Conservation (phyloP, 2,797 vertebrate genomes). For the Pipistrellus kuhlii region DNA sequence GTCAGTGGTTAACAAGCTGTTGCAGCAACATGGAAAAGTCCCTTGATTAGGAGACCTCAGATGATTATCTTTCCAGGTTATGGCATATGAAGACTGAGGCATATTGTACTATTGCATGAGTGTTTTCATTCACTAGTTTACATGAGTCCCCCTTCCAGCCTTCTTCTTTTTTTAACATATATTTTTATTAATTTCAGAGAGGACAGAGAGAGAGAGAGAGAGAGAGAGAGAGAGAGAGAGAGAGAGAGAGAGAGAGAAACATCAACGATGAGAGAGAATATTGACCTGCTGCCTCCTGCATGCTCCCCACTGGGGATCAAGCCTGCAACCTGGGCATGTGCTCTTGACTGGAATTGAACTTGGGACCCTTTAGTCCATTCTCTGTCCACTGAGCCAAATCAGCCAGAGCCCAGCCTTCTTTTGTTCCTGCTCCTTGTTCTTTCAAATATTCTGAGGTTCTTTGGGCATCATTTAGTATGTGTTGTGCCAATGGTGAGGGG, state of each 20-base stretch:
- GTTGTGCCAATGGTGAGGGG: accelerated
- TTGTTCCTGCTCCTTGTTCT: neutral
- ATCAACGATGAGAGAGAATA: no score
- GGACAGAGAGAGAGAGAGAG: no score
- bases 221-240: no score
- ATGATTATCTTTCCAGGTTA: accelerated
- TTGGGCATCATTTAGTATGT: neutral
- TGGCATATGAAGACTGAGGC: accelerated
- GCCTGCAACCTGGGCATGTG: no score
- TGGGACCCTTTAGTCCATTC: no score
- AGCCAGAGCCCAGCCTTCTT: neutral
- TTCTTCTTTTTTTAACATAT: neutral
- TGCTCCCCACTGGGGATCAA: no score
- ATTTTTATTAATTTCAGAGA: no score
- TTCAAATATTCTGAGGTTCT: neutral
- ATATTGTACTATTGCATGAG: accelerated
- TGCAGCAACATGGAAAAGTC: neutral
- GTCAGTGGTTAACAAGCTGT: neutral
- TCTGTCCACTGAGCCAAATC: no score
- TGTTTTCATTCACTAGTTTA: neutral
- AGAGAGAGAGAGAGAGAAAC: no score
- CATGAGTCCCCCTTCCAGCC: neutral
- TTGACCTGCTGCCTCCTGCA: no score
- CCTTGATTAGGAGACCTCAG: neutral
- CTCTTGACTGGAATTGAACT: no score